Evolutionary conservation across 1,140 invertebrate genomes (phyloP).

Genomic region (Conus ventricosus): DNA sequence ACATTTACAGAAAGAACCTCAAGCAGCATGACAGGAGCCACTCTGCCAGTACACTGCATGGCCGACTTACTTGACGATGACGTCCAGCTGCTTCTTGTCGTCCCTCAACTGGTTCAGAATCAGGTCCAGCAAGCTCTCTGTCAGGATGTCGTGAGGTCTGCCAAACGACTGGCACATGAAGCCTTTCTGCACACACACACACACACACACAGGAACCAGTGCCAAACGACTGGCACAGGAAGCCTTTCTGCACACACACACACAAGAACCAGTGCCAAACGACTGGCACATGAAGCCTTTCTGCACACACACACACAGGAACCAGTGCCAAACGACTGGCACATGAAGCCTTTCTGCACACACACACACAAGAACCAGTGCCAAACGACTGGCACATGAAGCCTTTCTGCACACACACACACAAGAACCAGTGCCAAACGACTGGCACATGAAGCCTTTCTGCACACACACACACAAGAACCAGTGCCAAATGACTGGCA

Average conservation of each 20-base stretch:
- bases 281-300: constrained; percentile 90
- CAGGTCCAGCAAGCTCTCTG: constrained; percentile 92
- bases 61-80: constrained; percentile 81
- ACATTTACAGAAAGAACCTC: too few species aligned
- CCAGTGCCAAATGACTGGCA: too few species aligned
- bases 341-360: constrained; percentile 85
- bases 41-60: too few species aligned
- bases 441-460: constrained; percentile 89
- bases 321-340: constrained; percentile 88
- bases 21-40: too few species aligned
- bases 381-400: constrained; percentile 91
- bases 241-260: constrained; percentile 80
- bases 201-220: constrained; percentile 40
- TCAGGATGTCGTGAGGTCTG: constrained; percentile 90
- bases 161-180: constrained; percentile 91
- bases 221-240: constrained; percentile 91
- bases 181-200: constrained; percentile 78
- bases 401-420: constrained; percentile 80
- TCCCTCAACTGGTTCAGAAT: constrained; percentile 84
- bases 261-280: too few species aligned
- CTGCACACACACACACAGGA: too few species aligned
- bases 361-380: too few species aligned
- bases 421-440: too few species aligned
- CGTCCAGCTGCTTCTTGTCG: constrained; percentile 80
- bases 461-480: constrained; percentile 38